These are phyloP conservation scores for Cheilosia variabilis DNA, from an alignment of 2,888 invertebrate genomes.

Conservation along the genomic window DNA sequence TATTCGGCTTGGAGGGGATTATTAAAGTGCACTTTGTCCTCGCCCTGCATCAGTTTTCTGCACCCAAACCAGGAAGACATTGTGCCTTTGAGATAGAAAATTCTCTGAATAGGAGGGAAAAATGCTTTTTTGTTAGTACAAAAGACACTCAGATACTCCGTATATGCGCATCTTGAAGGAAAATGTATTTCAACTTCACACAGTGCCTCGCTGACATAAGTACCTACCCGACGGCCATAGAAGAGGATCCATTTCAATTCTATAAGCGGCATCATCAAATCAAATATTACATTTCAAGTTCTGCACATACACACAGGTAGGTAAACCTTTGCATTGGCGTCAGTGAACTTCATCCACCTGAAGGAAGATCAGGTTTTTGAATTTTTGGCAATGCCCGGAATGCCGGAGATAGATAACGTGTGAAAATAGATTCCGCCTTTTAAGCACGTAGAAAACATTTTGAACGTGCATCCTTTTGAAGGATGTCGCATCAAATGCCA, in stretches of 20 bases:
- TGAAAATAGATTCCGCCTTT: conserved; percentile 29
- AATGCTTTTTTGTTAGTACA: conserved; percentile 7
- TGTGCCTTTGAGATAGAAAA: not conserved
- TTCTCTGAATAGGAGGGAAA: not conserved
- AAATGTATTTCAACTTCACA: conserved; percentile 58
- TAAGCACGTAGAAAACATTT: conserved; percentile 22
- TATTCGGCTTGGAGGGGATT: conserved; percentile 23
- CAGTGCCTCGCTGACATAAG: conserved; percentile 17
- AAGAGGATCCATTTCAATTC: not conserved
- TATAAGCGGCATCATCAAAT: conserved; percentile 9
- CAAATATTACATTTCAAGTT: conserved; percentile 28
- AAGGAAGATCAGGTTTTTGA: conserved; percentile 32
- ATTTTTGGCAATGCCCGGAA: conserved; percentile 3
- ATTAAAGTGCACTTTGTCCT: conserved; percentile 57
- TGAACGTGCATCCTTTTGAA: conserved; percentile 16
- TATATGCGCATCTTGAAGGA: conserved; percentile 16
- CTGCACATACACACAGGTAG: not conserved
- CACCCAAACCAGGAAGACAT: conserved; percentile 24
- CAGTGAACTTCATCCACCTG: conserved; percentile 33
- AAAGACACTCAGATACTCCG: conserved; percentile 12
- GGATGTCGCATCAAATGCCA: conserved; percentile 21
- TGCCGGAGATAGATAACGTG: not conserved
- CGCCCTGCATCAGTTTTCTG: not conserved
- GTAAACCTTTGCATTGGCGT: not conserved
- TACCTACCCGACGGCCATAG: conserved; percentile 6